Percentiles rank a stretch among this genome's conserved stretches.
phyloP scores from a whole-genome alignment of 2,113 vertebrate species.

The Pygoscelis antarcticus region DNA sequence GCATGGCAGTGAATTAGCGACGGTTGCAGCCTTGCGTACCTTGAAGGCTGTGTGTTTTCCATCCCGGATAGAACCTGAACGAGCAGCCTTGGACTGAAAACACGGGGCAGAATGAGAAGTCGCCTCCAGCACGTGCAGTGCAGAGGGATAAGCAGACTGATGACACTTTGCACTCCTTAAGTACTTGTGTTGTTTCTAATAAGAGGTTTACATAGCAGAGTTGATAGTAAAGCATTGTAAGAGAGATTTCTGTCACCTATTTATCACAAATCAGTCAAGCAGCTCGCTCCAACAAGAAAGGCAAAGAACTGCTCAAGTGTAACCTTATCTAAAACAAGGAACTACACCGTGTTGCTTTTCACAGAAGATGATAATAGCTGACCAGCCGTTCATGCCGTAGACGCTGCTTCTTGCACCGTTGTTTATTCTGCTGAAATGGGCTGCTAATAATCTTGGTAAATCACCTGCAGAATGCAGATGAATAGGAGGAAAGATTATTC shows the following conservation, averaged over 20 bases:
- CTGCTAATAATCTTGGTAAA: not conserved
- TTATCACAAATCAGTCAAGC: not conserved
- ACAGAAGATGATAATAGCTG: not conserved
- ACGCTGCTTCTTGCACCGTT: accelerated
- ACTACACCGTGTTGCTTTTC: not conserved
- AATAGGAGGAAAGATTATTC: not conserved
- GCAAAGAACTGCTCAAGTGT: constrained; percentile 25
- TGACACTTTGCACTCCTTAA: not conserved
- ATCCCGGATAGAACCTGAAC: accelerated
- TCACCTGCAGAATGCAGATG: not conserved
- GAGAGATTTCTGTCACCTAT: not conserved
- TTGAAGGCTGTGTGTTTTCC: not conserved
- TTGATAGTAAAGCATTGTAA: not conserved
- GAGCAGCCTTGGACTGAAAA: not conserved
- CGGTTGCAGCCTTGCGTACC: not conserved
- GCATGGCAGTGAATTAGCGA: accelerated
- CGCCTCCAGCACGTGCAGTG: not conserved
- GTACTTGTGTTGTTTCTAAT: not conserved
- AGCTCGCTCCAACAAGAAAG: not conserved
- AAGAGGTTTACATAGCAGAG: constrained; percentile 1
- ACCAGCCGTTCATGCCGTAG: accelerated
- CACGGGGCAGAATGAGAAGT: accelerated
- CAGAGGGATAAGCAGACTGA: not conserved
- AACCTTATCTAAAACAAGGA: not conserved
- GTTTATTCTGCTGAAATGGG: not conserved